Evolutionary conservation across 2,797 vertebrate species (phyloP).

Genomic region (Phylloscopus collybita): DNA sequence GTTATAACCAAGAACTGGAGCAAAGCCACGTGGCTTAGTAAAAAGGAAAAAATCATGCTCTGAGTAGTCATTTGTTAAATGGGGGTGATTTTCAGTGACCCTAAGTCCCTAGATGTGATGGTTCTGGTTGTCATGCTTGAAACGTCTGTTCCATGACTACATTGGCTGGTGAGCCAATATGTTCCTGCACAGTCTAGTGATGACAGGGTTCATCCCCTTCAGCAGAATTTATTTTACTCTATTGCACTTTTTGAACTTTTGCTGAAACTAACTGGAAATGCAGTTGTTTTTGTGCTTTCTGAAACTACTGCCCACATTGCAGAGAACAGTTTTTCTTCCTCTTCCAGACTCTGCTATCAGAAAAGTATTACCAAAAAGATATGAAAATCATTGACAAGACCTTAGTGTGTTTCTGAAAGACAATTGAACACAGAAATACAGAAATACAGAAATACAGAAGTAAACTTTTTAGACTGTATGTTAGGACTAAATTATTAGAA

Average conservation of each 20-base stretch:
- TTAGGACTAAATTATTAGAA: neutral
- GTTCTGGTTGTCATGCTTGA: neutral
- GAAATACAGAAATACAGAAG: neutral
- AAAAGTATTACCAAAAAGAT: neutral
- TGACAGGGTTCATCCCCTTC: neutral
- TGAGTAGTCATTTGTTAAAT: neutral
- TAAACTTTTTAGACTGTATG: neutral
- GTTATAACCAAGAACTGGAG: neutral
- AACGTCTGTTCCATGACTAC: neutral
- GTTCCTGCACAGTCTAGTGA: fast-evolving
- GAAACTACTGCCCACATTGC: neutral
- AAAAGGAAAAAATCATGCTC: neutral
- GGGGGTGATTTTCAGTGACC: neutral
- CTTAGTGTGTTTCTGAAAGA: neutral
- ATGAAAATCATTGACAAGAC: neutral
- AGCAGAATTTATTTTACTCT: neutral
- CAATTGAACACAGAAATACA: neutral
- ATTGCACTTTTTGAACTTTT: neutral
- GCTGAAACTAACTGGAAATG: neutral
- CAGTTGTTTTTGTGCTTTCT: neutral
- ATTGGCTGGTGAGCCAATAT: neutral
- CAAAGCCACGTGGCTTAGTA: neutral
- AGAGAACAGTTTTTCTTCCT: neutral
- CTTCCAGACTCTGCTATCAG: neutral
- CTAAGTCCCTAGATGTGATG: neutral